Evolutionary conservation across 2,797 vertebrate species (phyloP).

Genomic region (Anisognathus igniventris): DNA sequence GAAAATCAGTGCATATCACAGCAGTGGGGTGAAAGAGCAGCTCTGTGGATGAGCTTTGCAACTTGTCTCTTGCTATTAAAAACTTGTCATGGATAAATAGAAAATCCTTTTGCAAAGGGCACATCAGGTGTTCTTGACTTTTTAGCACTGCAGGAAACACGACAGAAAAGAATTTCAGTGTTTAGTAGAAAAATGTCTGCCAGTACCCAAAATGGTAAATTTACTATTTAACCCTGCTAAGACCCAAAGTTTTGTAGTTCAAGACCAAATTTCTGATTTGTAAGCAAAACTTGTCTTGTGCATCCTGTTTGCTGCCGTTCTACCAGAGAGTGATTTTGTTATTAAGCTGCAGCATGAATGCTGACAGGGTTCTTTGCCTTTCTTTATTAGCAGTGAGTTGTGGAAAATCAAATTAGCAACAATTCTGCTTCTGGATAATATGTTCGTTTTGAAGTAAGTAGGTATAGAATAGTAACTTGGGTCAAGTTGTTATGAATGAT

Average conservation of each 20-base stretch:
- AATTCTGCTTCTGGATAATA: not conserved
- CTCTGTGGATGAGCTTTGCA: not conserved
- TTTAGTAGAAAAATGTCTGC: not conserved
- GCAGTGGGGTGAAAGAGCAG: not conserved
- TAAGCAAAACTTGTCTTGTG: not conserved
- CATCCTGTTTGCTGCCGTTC: not conserved
- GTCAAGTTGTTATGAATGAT: not conserved
- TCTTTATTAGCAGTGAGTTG: not conserved
- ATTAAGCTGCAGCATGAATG: not conserved
- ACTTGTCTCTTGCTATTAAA: not conserved
- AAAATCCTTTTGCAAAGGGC: not conserved
- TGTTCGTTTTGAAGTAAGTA: not conserved
- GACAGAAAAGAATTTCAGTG: not conserved
- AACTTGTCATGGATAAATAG: not conserved
- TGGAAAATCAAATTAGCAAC: not conserved
- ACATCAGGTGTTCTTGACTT: not conserved
- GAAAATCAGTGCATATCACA: not conserved
- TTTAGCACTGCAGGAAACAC: not conserved
- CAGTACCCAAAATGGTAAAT: not conserved
- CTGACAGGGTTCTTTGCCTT: not conserved
- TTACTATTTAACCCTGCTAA: not conserved
- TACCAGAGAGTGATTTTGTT: not conserved
- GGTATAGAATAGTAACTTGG: not conserved
- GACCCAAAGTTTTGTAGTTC: not conserved
- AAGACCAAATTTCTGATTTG: not conserved